Conservation (phyloP, 2,888 invertebrate genomes). For the Vannuccia rotundouncinata region DNA sequence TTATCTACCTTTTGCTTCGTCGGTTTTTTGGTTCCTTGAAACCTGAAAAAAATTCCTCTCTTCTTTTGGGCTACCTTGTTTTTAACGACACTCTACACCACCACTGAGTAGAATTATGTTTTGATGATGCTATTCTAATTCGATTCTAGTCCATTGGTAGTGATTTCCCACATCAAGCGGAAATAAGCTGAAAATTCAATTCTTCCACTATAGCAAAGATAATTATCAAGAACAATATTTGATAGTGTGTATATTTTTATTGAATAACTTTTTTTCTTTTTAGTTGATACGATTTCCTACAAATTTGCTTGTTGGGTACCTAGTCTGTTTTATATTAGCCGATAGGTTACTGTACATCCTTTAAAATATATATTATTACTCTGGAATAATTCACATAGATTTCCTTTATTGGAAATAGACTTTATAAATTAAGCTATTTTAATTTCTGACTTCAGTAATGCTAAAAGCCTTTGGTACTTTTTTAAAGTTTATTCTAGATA, state of each 20-base stretch:
- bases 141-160: neutral
- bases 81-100: neutral
- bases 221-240: neutral
- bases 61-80: neutral
- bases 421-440: too few species aligned
- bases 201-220: neutral
- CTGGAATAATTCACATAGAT: too few species aligned
- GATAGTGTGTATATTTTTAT: neutral
- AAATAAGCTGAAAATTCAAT: neutral
- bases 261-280: too few species aligned
- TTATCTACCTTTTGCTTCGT: neutral
- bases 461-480: too few species aligned
- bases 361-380: too few species aligned
- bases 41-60: neutral
- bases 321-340: too few species aligned
- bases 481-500: too few species aligned
- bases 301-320: too few species aligned
- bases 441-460: too few species aligned
- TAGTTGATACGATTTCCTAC: too few species aligned
- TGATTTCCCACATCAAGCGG: neutral
- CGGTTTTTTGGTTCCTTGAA: neutral
- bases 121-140: neutral
- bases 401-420: too few species aligned
- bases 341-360: too few species aligned
- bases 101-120: neutral